phyloP scores from a whole-genome alignment of 2,888 invertebrate species.

The Paralinhomoeus sp. region DNA sequence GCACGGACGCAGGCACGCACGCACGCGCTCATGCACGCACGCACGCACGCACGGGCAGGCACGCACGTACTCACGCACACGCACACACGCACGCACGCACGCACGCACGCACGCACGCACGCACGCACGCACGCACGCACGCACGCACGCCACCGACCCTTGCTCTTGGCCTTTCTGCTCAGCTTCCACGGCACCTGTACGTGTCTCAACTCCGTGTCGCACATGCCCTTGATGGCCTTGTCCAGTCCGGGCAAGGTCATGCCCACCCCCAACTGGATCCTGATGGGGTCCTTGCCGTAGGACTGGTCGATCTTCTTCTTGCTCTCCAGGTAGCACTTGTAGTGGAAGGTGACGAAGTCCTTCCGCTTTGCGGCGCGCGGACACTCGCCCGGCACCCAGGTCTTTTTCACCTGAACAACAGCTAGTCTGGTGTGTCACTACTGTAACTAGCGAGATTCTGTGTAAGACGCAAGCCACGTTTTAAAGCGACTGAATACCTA shows the following conservation, averaged over 20 bases:
- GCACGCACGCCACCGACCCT: too few species aligned
- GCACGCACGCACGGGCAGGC: too few species aligned
- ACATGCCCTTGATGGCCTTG: constrained; percentile 21
- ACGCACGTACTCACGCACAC: too few species aligned
- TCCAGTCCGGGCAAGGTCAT: constrained; percentile 24
- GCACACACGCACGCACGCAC: too few species aligned
- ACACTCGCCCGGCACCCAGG: constrained; percentile 18
- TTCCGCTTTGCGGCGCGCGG: constrained; percentile 14
- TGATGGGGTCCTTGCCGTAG: constrained; percentile 15
- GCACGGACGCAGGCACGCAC: too few species aligned
- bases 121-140: too few species aligned
- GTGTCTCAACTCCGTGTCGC: constrained; percentile 19
- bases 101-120: too few species aligned
- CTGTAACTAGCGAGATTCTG: too few species aligned
- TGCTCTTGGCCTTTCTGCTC: constrained; percentile 18
- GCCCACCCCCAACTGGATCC: constrained; percentile 22
- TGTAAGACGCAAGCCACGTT: too few species aligned
- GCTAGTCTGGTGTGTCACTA: too few species aligned
- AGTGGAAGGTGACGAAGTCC: constrained; percentile 24
- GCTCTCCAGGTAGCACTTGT: constrained; percentile 19
- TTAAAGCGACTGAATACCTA: too few species aligned
- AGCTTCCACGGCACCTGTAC: constrained; percentile 21
- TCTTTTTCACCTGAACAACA: constrained; percentile 11
- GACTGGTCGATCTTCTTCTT: constrained; percentile 17
- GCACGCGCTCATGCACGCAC: too few species aligned